Conservation (phyloP, 2,888 invertebrate species). For the Metacarcinus magister region DNA sequence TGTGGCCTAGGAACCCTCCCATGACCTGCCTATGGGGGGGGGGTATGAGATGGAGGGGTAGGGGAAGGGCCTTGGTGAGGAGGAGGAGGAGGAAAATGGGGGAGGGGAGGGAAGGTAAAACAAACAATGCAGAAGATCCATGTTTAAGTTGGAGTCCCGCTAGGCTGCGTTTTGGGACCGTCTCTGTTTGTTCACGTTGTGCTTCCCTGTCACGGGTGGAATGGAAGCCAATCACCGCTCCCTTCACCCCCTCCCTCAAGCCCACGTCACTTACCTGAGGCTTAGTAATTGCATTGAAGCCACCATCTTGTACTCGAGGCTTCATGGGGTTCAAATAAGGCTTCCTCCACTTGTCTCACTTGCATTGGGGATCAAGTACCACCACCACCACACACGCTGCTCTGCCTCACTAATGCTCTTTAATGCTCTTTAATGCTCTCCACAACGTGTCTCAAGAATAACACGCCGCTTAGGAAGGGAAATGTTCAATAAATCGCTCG, state of each 20-base stretch:
- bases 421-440: neutral
- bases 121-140: neutral
- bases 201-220: neutral
- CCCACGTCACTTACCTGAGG: neutral
- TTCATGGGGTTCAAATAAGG: neutral
- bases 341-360: neutral
- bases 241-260: neutral
- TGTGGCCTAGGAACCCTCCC: neutral
- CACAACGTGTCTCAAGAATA: neutral
- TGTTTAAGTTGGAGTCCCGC: neutral
- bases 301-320: neutral
- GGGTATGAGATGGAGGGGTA: neutral
- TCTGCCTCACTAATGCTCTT: neutral
- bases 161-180: neutral
- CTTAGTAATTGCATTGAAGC: neutral
- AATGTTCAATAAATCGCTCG: slow-evolving; percentile 5
- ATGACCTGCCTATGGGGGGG: neutral
- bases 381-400: neutral
- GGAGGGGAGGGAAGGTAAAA: neutral
- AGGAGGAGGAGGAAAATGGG: neutral
- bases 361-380: neutral
- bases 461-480: neutral
- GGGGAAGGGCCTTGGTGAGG: neutral
- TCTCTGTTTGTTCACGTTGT: neutral
- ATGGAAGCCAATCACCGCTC: neutral